These are phyloP conservation scores for Stegana nigrithorax DNA, from an alignment of 2,888 invertebrate species.

Conservation along the genomic window DNA sequence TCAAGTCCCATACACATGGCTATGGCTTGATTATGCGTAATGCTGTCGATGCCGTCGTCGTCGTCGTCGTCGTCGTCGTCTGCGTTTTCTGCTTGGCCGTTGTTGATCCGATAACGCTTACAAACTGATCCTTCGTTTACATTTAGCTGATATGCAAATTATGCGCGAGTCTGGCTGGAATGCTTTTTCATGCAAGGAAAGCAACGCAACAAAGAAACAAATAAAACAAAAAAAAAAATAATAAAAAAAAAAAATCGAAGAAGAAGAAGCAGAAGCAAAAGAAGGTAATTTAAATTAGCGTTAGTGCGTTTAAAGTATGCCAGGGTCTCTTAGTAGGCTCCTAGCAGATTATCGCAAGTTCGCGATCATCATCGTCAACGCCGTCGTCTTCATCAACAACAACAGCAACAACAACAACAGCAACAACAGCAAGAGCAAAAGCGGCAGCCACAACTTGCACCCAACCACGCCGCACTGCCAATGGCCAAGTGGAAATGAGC, in stretches of 20 bases:
- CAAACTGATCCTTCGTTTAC: conserved; percentile 51
- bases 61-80: conserved; percentile 31
- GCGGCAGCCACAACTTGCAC: too few species aligned
- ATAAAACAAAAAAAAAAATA: background rate
- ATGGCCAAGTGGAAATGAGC: too few species aligned
- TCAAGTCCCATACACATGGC: conserved; percentile 18
- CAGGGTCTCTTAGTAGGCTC: background rate
- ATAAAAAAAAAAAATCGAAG: too few species aligned
- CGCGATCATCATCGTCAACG: background rate
- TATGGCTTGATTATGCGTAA: background rate
- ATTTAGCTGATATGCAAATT: conserved; percentile 60
- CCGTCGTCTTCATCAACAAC: background rate
- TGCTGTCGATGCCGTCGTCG: background rate
- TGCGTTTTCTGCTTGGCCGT: too few species aligned
- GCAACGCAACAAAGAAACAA: background rate
- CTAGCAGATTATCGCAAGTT: background rate
- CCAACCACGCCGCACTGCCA: too few species aligned
- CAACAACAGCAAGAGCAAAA: too few species aligned
- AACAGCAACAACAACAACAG: background rate
- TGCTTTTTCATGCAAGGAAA: background rate
- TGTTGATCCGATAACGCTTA: conserved; percentile 46
- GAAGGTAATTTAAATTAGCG: conserved; percentile 54
- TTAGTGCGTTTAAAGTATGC: conserved; percentile 35
- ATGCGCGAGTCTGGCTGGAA: conserved; percentile 29
- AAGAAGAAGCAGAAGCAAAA: background rate